Conservation (phyloP, 2,888 invertebrate genomes). For the Mycalesis mineus region DNA sequence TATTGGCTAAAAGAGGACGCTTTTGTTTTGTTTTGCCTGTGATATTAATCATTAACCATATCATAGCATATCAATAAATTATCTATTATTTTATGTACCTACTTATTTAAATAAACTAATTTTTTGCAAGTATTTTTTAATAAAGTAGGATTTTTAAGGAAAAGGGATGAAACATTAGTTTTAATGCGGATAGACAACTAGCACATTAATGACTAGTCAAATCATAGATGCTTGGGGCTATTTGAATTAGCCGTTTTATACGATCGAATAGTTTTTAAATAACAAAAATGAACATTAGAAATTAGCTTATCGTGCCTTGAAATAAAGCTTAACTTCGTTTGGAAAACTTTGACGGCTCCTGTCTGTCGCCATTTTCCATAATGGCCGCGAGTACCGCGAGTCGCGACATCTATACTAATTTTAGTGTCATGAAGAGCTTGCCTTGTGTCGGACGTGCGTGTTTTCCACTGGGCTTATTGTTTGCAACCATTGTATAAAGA, state of each 20-base stretch:
- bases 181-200: slow-evolving; percentile 44
- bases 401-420: slow-evolving; percentile 68
- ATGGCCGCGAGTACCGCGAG: slow-evolving; percentile 59
- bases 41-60: no score
- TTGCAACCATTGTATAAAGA: slow-evolving; percentile 67
- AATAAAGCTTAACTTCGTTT: slow-evolving; percentile 39
- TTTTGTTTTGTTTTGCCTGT: no score
- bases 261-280: slow-evolving; percentile 54
- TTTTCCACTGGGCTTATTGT: slow-evolving; percentile 46
- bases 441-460: slow-evolving; percentile 47
- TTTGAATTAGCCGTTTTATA: slow-evolving; percentile 54
- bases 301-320: not conserved
- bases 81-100: no score
- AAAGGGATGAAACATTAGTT: slow-evolving; percentile 45
- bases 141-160: slow-evolving; percentile 29
- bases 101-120: no score
- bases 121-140: no score
- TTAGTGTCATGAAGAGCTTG: slow-evolving; percentile 71
- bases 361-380: slow-evolving; percentile 68
- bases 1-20: no score
- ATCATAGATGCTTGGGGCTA: slow-evolving; percentile 39
- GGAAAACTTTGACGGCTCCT: slow-evolving; percentile 52
- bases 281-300: slow-evolving; percentile 28
- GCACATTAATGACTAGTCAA: slow-evolving; percentile 28
- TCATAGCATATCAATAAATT: no score